A percentile compares a stretch with the other conserved stretches of the same genome.
These are phyloP conservation scores for Pemphredon lugubris DNA, from an alignment of 2,888 invertebrate species.

Conservation along the genomic window DNA sequence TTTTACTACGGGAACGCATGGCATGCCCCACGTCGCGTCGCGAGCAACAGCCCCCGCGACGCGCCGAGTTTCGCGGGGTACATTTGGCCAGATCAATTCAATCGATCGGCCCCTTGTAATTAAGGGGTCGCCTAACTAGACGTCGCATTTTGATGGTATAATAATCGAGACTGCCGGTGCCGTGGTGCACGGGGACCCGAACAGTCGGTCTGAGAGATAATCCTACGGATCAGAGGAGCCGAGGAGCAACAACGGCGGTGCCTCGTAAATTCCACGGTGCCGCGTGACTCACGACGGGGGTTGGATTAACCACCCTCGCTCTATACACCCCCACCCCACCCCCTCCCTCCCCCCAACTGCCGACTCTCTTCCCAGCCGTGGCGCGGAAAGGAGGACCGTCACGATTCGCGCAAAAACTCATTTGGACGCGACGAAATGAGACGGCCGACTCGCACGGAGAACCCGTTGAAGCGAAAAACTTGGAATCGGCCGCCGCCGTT, in stretches of 20 bases:
- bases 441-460: slow-evolving; percentile 24
- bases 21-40: background rate
- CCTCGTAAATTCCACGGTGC: slow-evolving; percentile 73
- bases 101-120: slow-evolving; percentile 64
- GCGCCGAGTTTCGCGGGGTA: slow-evolving; percentile 28
- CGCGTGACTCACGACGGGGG: slow-evolving; percentile 68
- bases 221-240: slow-evolving; percentile 72
- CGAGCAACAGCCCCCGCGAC: too few relatives aligned
- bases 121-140: slow-evolving; percentile 55
- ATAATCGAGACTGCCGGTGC: slow-evolving; percentile 56
- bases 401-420: slow-evolving; percentile 49
- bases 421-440: slow-evolving; percentile 65
- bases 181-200: slow-evolving; percentile 14
- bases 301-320: slow-evolving; percentile 60
- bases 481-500: too few relatives aligned
- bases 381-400: slow-evolving; percentile 47
- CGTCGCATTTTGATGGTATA: slow-evolving; percentile 65
- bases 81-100: slow-evolving; percentile 58
- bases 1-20: background rate
- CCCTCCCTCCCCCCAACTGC: slow-evolving; percentile 1
- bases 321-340: slow-evolving; percentile 1
- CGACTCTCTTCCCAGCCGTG: slow-evolving; percentile 21
- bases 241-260: slow-evolving; percentile 53
- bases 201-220: slow-evolving; percentile 68
- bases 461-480: slow-evolving; percentile 45